Base-by-base conservation (phyloP, 1,140 invertebrate species). In the Hestina assimilis region DNA sequence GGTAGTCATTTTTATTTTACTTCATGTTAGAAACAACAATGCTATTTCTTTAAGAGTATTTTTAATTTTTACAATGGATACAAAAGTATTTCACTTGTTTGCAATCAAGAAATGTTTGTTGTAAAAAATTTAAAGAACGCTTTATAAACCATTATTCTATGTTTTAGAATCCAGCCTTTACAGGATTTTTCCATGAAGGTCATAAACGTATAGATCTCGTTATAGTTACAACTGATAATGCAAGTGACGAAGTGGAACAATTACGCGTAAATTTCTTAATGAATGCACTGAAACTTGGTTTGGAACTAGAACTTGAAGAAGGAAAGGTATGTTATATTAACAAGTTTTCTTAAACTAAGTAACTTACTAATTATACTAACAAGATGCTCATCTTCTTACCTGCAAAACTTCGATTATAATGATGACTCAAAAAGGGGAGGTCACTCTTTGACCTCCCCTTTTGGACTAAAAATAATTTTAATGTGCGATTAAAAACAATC, bases 131-230 rank as follows among this genome's bases (percentile, higher is more conserved):
- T n/a, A n/a, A n/a, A n/a, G n/a, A n/a, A n/a, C n/a, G n/a, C n/a
- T n/a, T n/a, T n/a, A n/a, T n/a, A n/a, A n/a, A n/a, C n/a, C n/a
- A n/a, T 26, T 14, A 26, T 15, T 43, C 3, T 12, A 15, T 26
- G 1, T 43, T 15, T 3, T 9, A 38, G 7, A 38, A 47, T 40
- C 21, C 51, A 31, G 24, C 26, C 7, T 43, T 53, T 19, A 42
- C 51, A 1, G 51, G 47, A 1, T 51, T 26, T 51, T 40, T 51
- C 4, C 8, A 40, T n/a, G 31, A 51, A 5, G 35, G 29, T 8
- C 19, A 40, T 3, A 51, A 51, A 51, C 19, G 47, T 17, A 51
- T 51, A 9, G 47, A 51, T 15, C 5, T 51, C 3, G 47, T 51
- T 20, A 26, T 51, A 26, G 47, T 51, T 1, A n/a, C 40, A n/a